These are phyloP conservation scores for Poecile atricapillus DNA, from an alignment of 2,113 vertebrate species.

Conservation along the genomic window DNA sequence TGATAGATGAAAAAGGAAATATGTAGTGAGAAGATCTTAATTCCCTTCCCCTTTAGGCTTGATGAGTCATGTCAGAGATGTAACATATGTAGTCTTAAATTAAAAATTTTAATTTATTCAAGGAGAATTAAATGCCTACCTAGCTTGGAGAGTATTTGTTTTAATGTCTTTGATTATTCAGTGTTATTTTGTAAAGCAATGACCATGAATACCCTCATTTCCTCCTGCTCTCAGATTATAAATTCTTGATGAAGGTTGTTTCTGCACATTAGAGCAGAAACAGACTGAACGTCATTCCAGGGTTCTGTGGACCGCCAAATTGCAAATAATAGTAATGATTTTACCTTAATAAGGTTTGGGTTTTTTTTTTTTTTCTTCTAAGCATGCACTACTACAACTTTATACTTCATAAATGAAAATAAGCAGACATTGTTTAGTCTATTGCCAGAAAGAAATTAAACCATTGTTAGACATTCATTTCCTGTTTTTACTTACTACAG, in stretches of 20 bases:
- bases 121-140: not conserved
- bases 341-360: not conserved
- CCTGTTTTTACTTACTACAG: not conserved
- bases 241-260: not conserved
- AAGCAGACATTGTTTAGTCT: not conserved
- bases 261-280: not conserved
- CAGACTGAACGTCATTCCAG: not conserved
- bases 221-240: not conserved
- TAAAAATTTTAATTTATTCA: not conserved
- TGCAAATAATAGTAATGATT: not conserved
- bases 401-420: not conserved
- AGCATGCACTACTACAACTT: not conserved
- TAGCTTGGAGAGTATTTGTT: not conserved
- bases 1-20: not conserved
- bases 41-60: not conserved
- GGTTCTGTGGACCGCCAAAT: not conserved
- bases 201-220: not conserved
- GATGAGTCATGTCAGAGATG: not conserved
- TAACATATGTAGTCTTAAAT: not conserved
- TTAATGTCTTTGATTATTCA: not conserved
- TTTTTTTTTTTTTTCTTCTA: not conserved
- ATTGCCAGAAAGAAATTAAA: not conserved
- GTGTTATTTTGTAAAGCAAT: not conserved
- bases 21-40: fast-evolving
- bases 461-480: not conserved